phyloP scores from a whole-genome alignment of 2,113 vertebrate species.

The Pelvicachromis taeniatus region DNA sequence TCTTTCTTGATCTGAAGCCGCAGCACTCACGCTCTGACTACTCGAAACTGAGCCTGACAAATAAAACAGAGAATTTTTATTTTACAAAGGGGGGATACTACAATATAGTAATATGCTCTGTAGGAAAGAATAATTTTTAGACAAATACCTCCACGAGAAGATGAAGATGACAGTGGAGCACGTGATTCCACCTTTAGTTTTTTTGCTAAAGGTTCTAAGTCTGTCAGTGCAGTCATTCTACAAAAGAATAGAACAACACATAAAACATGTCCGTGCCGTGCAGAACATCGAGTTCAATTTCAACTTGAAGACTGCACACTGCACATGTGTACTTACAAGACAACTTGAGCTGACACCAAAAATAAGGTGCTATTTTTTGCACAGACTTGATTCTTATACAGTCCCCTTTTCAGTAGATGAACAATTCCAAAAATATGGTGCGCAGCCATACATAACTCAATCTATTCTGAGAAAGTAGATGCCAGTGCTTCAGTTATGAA shows the following conservation, averaged over 20 bases:
- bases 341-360: slow-evolving; percentile 39
- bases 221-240: slow-evolving; percentile 56
- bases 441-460: slow-evolving; percentile 24
- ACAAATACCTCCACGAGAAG: slow-evolving; percentile 7
- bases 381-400: slow-evolving; percentile 4
- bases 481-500: background rate
- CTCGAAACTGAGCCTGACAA: background rate
- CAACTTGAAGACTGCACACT: background rate
- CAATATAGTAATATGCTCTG: background rate
- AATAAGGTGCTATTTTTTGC: background rate
- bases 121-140: rapidly evolving
- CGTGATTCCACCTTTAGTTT: slow-evolving; percentile 21
- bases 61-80: background rate
- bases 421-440: background rate
- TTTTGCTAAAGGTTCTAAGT: slow-evolving; percentile 55
- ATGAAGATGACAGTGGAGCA: background rate
- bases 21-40: background rate
- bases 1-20: slow-evolving; percentile 3
- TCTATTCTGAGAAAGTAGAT: background rate
- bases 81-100: background rate
- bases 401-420: slow-evolving; percentile 5
- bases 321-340: slow-evolving; percentile 55
- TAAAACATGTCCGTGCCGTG: background rate
- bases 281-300: background rate
- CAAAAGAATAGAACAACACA: background rate